Base-by-base conservation (phyloP, 2,113 vertebrate species). In the Murina feae region DNA sequence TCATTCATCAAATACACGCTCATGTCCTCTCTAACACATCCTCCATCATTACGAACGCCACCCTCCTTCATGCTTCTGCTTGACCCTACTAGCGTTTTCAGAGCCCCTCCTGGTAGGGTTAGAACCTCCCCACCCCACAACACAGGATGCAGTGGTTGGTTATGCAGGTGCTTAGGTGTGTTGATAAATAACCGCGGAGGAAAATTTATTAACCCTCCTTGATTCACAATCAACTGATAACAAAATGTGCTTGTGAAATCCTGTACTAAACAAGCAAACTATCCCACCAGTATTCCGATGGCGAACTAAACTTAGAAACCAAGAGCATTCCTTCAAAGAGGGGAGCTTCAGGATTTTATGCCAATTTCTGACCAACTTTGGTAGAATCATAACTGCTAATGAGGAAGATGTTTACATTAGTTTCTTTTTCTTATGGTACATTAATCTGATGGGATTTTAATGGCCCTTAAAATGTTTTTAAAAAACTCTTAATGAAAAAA, bases 361-460 rank as follows among this genome's bases (percentile, higher is more conserved):
- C n/a, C 44, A 58, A 32, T 35, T 75, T 93, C 63, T 81, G 9
- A 71, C n/a, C 60, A 76, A 66, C 63, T 49, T 8, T 58, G 23
- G 23, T 88, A 76, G 55, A 90, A 69, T 58, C 21, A 35, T 58
- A 75, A 79, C 25, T 58, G 1, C 16, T 63, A 68, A 84, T 42
- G n/a, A 84, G 42, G 21, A 6, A 79, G 88, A 47, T 55, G 71
- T 16, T 71, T 42, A 88, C 79, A 53, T 51, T 37, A 72, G 11
- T 71, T 58, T 72, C 14, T 11, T 11, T 6, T 13, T 16, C 84
- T 25, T 20, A 44, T 28, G 75, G 28, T 30, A 74, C 9, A 74
- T 80, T 55, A 81, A 76, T n/a, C 76, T 87, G 51, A 92, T 75
- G 14, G 23, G 78, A 63, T 90, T 51, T 95, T 82, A 96, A 91